A percentile compares a stretch with the other conserved stretches of the same genome.
Evolutionary conservation across 2,797 vertebrate genomes (phyloP).

Genomic region (Nannoperca obscura): DNA sequence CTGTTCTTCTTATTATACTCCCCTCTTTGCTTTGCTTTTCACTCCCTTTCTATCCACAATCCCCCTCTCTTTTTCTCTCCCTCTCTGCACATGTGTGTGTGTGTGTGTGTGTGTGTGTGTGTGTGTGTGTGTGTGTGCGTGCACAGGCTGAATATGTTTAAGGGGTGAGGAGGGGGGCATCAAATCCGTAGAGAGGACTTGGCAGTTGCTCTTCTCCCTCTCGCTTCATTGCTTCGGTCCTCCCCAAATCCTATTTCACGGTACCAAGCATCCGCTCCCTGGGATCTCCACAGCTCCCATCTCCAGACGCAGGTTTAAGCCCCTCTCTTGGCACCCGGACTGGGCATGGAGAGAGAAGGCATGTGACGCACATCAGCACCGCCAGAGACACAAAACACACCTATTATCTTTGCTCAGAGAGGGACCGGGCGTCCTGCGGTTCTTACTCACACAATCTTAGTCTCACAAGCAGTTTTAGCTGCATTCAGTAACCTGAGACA

Average conservation of each 20-base stretch:
- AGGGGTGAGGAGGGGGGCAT: constrained; percentile 81
- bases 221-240: constrained; percentile 86
- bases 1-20: constrained; percentile 69
- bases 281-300: constrained; percentile 85
- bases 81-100: constrained; percentile 39
- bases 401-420: constrained; percentile 76
- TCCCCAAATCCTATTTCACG: constrained; percentile 85
- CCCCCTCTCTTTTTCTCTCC: constrained; percentile 47
- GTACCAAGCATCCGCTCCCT: constrained; percentile 85
- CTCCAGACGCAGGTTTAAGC: constrained; percentile 86
- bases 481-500: constrained; percentile 49
- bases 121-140: constrained; percentile 32
- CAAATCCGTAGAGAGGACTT: constrained; percentile 85
- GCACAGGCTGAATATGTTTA: constrained; percentile 71
- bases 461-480: constrained; percentile 32
- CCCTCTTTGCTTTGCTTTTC: constrained; percentile 62
- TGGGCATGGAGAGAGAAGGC: constrained; percentile 76
- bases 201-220: constrained; percentile 81
- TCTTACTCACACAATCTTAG: constrained; percentile 43
- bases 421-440: constrained; percentile 53
- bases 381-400: constrained; percentile 78
- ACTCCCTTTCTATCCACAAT: constrained; percentile 56
- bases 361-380: constrained; percentile 76
- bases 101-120: constrained; percentile 32
- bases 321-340: constrained; percentile 81